A percentile compares a stretch with the other conserved stretches of the same genome.
phyloP scores from a whole-genome alignment of 2,797 vertebrate genomes.

The Triplophysa bombifrons region DNA sequence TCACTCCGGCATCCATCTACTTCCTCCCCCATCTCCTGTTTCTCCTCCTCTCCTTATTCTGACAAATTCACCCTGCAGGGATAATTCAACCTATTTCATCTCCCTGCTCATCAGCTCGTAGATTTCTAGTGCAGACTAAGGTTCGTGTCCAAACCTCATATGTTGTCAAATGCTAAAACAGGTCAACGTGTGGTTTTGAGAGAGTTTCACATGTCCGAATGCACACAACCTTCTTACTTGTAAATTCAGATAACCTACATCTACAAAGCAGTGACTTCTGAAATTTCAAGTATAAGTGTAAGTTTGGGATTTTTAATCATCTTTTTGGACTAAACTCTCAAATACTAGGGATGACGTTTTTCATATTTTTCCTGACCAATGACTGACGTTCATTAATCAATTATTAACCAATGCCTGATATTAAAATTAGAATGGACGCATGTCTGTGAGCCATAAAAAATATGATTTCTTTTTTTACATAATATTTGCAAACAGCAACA shows the following conservation, averaged over 20 bases:
- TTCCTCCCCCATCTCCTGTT: slow-evolving; percentile 38
- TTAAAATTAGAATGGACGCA: no score
- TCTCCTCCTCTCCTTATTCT: slow-evolving; percentile 55
- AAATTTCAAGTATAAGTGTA: not conserved
- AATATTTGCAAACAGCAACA: no score
- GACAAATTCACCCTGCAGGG: slow-evolving; percentile 56
- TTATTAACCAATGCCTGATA: not conserved
- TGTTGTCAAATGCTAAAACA: slow-evolving; percentile 5
- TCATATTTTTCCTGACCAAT: no score
- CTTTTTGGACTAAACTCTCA: no score
- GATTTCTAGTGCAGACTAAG: slow-evolving; percentile 33
- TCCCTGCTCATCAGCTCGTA: slow-evolving; percentile 50
- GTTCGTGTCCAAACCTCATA: slow-evolving; percentile 8
- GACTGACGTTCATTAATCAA: not conserved
- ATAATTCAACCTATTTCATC: slow-evolving; percentile 66
- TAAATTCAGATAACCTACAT: not conserved
- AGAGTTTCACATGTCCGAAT: not conserved
- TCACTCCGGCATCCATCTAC: slow-evolving; percentile 25
- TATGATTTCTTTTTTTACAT: no score
- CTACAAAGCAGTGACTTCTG: not conserved
- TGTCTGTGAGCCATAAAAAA: no score
- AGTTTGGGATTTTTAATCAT: not conserved
- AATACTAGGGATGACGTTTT: no score
- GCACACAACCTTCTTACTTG: not conserved
- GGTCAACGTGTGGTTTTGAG: slow-evolving; percentile 19